phyloP scores from a whole-genome alignment of 2,797 vertebrate genomes.

The Odontamblyopus rebecca region DNA sequence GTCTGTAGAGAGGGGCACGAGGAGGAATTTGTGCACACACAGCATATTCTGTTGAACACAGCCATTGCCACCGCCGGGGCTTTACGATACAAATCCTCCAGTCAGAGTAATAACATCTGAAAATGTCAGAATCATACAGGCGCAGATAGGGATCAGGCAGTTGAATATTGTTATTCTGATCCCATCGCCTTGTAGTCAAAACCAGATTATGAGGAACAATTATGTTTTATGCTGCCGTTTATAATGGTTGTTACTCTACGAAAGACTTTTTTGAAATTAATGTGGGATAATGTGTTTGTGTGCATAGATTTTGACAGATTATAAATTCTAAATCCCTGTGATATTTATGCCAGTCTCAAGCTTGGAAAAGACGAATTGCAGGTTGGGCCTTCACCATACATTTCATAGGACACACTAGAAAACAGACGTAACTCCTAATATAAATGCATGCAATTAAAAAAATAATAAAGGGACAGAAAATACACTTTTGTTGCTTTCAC shows the following conservation, averaged over 20 bases:
- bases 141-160: constrained; percentile 53
- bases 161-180: constrained; percentile 66
- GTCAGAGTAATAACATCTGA: constrained; percentile 71
- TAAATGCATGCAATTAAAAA: no score
- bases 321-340: neutral
- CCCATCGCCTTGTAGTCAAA: constrained; percentile 49
- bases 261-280: constrained; percentile 37
- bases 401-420: neutral
- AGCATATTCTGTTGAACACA: constrained; percentile 56
- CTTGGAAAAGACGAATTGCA: neutral
- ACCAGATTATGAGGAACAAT: constrained; percentile 56
- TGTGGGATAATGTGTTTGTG: neutral
- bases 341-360: neutral
- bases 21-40: constrained; percentile 65
- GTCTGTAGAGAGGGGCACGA: neutral
- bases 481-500: neutral
- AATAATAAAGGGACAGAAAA: neutral
- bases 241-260: constrained; percentile 30
- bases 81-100: constrained; percentile 69
- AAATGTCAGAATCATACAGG: constrained; percentile 69
- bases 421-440: neutral
- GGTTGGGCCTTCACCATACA: neutral
- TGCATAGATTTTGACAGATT: constrained; percentile 9
- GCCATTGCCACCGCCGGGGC: constrained; percentile 37
- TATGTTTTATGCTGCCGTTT: constrained; percentile 47